Percentiles rank a stretch among this genome's conserved stretches.
Evolutionary conservation across 2,113 vertebrate species (phyloP).

Genomic region (Pedionomus torquatus): DNA sequence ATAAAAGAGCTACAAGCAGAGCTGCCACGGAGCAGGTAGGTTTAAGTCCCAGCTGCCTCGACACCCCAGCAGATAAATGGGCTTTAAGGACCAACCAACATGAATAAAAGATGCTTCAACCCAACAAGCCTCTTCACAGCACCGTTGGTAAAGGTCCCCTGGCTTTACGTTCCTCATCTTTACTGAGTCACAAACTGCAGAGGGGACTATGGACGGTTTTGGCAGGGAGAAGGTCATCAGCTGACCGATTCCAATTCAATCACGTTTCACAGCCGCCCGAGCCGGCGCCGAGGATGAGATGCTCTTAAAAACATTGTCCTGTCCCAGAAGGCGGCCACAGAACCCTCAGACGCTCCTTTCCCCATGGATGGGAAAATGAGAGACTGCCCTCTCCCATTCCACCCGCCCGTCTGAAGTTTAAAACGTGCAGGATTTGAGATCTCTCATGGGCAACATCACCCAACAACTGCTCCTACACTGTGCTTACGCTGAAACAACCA

Average conservation of each 20-base stretch:
- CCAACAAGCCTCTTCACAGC: neutral
- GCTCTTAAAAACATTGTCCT: neutral
- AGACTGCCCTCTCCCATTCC: neutral
- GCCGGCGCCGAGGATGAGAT: neutral
- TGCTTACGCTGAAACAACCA: accelerated
- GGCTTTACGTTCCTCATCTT: neutral
- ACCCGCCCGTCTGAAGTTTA: neutral
- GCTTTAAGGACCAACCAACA: neutral
- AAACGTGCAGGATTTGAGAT: neutral
- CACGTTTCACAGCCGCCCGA: accelerated
- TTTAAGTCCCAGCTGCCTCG: accelerated
- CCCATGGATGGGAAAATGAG: accelerated
- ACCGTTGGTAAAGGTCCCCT: neutral
- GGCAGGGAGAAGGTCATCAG: accelerated
- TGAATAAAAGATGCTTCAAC: accelerated
- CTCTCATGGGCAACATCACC: neutral
- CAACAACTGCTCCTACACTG: accelerated
- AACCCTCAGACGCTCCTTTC: neutral
- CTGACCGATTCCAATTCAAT: neutral
- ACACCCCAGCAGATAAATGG: accelerated
- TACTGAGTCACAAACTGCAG: neutral
- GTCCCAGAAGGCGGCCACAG: neutral
- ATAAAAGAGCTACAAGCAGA: neutral
- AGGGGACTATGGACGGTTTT: accelerated
- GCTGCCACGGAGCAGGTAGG: neutral